A percentile compares a stretch with the other conserved stretches of the same genome.
phyloP scores from a whole-genome alignment of 2,113 vertebrate genomes.

The Mormoops blainvillei region DNA sequence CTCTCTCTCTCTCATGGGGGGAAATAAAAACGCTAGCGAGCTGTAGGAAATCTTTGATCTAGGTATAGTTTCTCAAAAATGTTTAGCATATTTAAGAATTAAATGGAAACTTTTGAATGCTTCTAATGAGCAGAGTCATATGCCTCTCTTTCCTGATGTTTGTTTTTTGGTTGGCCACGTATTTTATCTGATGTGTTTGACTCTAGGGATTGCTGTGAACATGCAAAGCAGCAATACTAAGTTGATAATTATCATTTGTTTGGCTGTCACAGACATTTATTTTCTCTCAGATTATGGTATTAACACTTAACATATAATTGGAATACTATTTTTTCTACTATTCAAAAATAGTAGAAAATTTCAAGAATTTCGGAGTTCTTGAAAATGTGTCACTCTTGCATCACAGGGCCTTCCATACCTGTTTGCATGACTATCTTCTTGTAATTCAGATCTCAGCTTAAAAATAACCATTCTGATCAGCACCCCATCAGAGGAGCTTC shows the following conservation, averaged over 20 bases:
- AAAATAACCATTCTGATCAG: background rate
- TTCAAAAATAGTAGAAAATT: too few relatives aligned
- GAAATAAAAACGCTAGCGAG: too few relatives aligned
- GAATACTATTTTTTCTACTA: too few relatives aligned
- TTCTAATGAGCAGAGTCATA: background rate
- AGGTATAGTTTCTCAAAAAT: background rate
- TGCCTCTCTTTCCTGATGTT: background rate
- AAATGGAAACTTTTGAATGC: background rate
- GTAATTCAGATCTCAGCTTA: background rate
- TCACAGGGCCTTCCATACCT: background rate
- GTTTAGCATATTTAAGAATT: background rate
- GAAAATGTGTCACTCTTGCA: background rate
- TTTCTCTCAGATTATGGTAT: background rate
- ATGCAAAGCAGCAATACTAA: background rate
- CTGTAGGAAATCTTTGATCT: background rate
- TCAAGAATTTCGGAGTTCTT: background rate
- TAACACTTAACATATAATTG: background rate
- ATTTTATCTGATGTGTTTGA: background rate
- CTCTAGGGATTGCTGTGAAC: background rate
- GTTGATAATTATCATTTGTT: background rate
- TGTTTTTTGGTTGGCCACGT: background rate
- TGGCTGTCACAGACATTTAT: background rate
- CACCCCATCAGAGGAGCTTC: background rate
- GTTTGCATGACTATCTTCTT: background rate
- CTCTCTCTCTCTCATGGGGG: too few relatives aligned